Percentiles rank a stretch among this genome's conserved stretches.
These are phyloP conservation scores for Cossypha dichroa DNA, from an alignment of 2,797 vertebrate species.

Conservation along the genomic window DNA sequence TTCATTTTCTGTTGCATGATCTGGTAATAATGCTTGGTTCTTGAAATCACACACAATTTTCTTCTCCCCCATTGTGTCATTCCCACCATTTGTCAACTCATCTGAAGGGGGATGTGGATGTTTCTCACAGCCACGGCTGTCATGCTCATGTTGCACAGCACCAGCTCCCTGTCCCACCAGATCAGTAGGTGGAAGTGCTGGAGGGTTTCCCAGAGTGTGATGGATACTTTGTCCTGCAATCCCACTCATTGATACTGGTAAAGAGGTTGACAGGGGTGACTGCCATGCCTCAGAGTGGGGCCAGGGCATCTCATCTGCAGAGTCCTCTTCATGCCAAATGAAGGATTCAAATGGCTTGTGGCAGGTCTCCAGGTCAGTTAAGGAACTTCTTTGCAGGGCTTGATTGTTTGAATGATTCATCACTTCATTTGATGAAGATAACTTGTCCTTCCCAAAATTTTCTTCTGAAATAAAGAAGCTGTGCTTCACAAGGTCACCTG, in stretches of 20 bases:
- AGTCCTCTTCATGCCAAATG: neutral
- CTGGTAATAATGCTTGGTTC: neutral
- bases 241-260: neutral
- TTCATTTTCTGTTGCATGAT: neutral
- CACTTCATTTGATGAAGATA: neutral
- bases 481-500: neutral
- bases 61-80: rapidly evolving
- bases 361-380: slow-evolving; percentile 17
- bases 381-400: neutral
- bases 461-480: neutral
- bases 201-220: neutral
- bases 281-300: neutral
- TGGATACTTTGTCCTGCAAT: neutral
- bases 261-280: neutral
- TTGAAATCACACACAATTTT: neutral
- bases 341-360: neutral
- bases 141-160: neutral
- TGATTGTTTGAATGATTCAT: neutral
- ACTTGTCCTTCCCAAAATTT: neutral
- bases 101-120: neutral
- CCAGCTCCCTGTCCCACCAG: neutral
- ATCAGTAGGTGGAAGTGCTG: neutral
- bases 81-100: neutral
- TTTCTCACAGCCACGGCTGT: neutral
- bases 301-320: neutral